phyloP scores from a whole-genome alignment of 2,113 vertebrate genomes.

The Plecotus auritus region DNA sequence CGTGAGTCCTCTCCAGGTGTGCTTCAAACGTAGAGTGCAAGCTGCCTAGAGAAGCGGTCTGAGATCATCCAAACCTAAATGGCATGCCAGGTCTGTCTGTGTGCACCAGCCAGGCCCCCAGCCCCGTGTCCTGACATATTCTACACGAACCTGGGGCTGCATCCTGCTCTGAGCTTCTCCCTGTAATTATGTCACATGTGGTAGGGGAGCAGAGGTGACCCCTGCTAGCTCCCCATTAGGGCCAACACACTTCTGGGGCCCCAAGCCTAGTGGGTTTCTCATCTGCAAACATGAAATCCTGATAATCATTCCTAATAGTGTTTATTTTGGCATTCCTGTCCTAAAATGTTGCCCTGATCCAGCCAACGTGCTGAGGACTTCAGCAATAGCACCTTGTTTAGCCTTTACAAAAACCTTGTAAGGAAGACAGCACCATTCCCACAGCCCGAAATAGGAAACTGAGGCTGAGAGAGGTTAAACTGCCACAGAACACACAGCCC shows the following conservation, averaged over 20 bases:
- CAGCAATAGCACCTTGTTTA: neutral
- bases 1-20: neutral
- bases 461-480: neutral
- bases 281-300: neutral
- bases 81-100: neutral
- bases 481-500: neutral
- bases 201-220: neutral
- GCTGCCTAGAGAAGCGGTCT: neutral
- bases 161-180: neutral
- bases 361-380: neutral
- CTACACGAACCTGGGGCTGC: accelerated
- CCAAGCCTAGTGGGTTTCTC: neutral
- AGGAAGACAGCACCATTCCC: neutral
- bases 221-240: neutral
- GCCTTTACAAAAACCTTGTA: neutral
- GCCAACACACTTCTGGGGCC: neutral
- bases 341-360: neutral
- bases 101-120: neutral
- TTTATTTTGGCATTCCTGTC: neutral
- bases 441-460: neutral
- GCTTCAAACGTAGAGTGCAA: constrained; percentile 32
- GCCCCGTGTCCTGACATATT: neutral
- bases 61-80: constrained; percentile 11
- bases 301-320: neutral
- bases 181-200: neutral